These are phyloP conservation scores for Chrysotoxum bicinctum DNA, from an alignment of 2,888 invertebrate species.

Conservation along the genomic window DNA sequence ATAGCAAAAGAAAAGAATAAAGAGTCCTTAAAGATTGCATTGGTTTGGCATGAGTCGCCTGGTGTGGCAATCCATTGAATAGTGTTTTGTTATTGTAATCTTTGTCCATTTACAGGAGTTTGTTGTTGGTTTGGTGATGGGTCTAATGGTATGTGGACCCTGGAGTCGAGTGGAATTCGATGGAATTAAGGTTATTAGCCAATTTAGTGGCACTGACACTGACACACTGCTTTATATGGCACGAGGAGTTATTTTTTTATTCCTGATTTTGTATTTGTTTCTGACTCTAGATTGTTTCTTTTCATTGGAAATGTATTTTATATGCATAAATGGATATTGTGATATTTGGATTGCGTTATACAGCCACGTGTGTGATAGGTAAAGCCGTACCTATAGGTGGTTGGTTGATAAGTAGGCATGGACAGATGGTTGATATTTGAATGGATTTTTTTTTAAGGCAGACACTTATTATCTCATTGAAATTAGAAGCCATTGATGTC, in stretches of 20 bases:
- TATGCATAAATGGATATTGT: conserved; percentile 45
- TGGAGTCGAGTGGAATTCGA: conserved; percentile 64
- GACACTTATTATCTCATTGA: conserved; percentile 30
- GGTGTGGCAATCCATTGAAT: conserved; percentile 66
- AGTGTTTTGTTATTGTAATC: conserved; percentile 49
- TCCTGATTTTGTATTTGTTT: not conserved
- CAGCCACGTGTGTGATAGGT: conserved; percentile 38
- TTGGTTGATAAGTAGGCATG: not conserved
- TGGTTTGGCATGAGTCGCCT: conserved; percentile 61
- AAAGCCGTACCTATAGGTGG: not conserved
- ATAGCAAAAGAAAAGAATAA: conserved; percentile 1
- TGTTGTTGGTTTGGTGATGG: conserved; percentile 31
- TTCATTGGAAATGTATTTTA: conserved; percentile 26
- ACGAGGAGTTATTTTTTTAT: conserved; percentile 47
- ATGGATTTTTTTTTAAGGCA: not conserved
- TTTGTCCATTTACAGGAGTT: conserved; percentile 54
- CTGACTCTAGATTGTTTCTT: conserved; percentile 23
- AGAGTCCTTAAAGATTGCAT: conserved; percentile 47
- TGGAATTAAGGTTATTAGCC: conserved; percentile 72
- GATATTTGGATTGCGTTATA: conserved; percentile 26
- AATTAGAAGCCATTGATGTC: conserved; percentile 32
- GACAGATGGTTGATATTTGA: conserved; percentile 55
- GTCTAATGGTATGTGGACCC: not conserved
- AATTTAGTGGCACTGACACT: conserved; percentile 61
- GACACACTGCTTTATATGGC: conserved; percentile 38